Conservation (phyloP, 1,140 invertebrate species). For the Euschistus heros region DNA sequence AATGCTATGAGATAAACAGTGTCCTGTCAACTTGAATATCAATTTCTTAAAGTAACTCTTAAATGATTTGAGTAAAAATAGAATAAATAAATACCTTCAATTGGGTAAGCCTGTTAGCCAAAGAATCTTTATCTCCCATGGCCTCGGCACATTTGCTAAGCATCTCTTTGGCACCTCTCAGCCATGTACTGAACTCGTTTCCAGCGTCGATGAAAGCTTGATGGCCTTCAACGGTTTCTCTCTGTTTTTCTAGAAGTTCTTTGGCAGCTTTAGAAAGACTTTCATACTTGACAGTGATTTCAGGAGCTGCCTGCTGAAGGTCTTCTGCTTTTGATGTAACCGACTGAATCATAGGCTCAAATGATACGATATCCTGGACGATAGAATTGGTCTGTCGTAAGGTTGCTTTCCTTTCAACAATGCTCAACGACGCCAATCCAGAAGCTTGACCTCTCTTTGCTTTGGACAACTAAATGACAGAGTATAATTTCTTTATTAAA, state of each 20-base stretch:
- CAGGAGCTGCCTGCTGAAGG: conserved; percentile 71
- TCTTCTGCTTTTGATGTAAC: conserved; percentile 84
- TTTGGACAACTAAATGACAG: conserved; percentile 44
- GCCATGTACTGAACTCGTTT: conserved; percentile 85
- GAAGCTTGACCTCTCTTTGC: conserved; percentile 57
- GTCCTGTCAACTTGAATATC: too few species aligned
- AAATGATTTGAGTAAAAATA: too few species aligned
- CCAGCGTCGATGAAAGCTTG: conserved; percentile 82
- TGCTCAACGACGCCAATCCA: conserved; percentile 63
- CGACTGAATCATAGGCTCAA: conserved; percentile 90
- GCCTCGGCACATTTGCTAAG: conserved; percentile 88
- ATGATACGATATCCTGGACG: conserved; percentile 86
- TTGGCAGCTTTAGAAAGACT: conserved; percentile 80
- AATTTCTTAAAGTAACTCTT: too few species aligned
- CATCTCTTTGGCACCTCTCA: conserved; percentile 75
- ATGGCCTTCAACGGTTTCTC: conserved; percentile 79
- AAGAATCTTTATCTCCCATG: conserved; percentile 82
- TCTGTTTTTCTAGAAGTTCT: conserved; percentile 71
- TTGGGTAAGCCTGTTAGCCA: conserved; percentile 73
- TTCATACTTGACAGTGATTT: conserved; percentile 83
- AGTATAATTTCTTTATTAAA: not conserved
- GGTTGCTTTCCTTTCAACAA: conserved; percentile 75
- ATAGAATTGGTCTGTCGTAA: conserved; percentile 85
- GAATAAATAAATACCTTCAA: conserved; percentile 43
- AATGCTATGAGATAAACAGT: too few species aligned